phyloP scores from a whole-genome alignment of 2,888 invertebrate genomes.

The Rotaria magnacalcarata region DNA sequence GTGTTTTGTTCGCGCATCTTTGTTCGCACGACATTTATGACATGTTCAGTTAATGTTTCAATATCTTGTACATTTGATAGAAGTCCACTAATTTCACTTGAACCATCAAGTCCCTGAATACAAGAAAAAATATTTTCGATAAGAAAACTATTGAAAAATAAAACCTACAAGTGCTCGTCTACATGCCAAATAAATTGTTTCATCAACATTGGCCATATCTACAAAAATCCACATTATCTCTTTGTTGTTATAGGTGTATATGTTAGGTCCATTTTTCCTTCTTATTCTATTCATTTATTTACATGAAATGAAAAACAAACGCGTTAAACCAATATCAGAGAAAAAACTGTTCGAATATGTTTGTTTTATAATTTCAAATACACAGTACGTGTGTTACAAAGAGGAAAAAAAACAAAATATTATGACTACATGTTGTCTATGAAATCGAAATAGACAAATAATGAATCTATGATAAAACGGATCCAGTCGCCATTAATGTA shows the following conservation, averaged over 20 bases:
- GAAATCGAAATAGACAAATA: neutral
- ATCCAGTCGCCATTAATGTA: neutral
- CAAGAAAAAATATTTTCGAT: neutral
- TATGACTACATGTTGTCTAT: neutral
- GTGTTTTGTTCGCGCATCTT: neutral
- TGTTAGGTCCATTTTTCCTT: neutral
- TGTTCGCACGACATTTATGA: conserved; percentile 8
- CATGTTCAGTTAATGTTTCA: conserved; percentile 6
- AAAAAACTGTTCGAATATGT: no score
- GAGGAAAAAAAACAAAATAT: neutral
- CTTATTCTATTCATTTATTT: conserved; percentile 22
- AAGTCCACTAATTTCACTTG: conserved; percentile 17
- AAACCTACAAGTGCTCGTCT: conserved; percentile 21
- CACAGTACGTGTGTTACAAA: neutral
- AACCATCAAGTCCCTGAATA: conserved; percentile 23
- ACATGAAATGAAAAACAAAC: conserved; percentile 24
- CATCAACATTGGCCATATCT: conserved; percentile 20
- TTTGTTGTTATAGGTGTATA: neutral
- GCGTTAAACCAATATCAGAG: neutral
- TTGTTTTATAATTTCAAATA: neutral
- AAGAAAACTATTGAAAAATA: neutral
- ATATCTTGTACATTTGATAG: conserved; percentile 21
- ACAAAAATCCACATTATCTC: neutral
- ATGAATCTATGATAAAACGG: neutral
- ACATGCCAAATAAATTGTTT: conserved; percentile 6